Base-by-base conservation (phyloP, 2,113 vertebrate genomes). In the Uria lomvia region DNA sequence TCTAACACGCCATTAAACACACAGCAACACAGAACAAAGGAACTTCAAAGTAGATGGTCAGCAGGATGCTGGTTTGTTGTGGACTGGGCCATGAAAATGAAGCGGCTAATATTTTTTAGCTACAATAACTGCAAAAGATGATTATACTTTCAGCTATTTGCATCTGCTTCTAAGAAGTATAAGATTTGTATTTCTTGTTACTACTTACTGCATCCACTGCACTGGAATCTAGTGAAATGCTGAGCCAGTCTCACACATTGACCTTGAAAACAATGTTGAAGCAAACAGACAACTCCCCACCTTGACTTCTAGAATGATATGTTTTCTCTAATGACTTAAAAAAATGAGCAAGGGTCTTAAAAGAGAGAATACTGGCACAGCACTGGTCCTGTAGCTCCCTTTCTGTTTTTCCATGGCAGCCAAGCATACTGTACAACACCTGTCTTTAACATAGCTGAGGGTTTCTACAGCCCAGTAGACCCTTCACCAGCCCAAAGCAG, bases 251-350 rank as follows among this genome's bases (percentile, higher is more conserved):
- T 67, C 56, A 63, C 20, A n/a, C 2, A 0, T 2, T 11, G 80
- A 43, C 68, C 77, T 45, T 15, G 36, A 72, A 86, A 76, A 19
- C 1, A 42, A 42, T 11, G 13, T 23, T 12, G 8, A 27, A 58
- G 36, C 47, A 73, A 91, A 88, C 36, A 85, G 52, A 42, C 2
- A 2, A 62, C 34, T 81, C 15, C n/a, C 15, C 70, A 59, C 5
- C 23, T 15, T 0, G 2, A 63, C 30, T 42, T 38, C 27, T 32
- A 29, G 12, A 79, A 42, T 0, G 8, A 47, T 4, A 36, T 5
- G 12, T 53, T 84, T 27, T n/a, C 9, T 15, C 8, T 58, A 36
- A 20, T 29, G 58, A 68, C 30, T n/a, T 19, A 45, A 67, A 67
- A 53, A 73, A 72, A 40, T 8, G 5, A 73, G 11, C 24, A 59